Conservation (phyloP, 2,797 vertebrate genomes). For the Halcyon leucocephala region DNA sequence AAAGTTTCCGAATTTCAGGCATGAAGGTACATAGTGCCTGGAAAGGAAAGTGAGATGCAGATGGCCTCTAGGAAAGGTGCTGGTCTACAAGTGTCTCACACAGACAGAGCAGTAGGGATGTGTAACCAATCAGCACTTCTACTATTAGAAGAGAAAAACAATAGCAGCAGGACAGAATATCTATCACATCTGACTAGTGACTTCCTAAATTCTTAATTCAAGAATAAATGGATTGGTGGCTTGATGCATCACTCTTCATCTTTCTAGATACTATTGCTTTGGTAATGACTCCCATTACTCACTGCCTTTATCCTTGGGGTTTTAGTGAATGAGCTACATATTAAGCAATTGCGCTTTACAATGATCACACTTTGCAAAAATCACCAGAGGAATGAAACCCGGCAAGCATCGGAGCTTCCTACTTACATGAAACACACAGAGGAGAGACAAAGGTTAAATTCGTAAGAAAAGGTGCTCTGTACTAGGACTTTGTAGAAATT, state of each 20-base stretch:
- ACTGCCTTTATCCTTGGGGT: conserved; percentile 25
- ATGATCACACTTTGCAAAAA: conserved; percentile 43
- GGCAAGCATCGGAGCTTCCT: background rate
- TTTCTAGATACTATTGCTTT: conserved; percentile 11
- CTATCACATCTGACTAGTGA: background rate
- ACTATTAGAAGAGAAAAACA: background rate
- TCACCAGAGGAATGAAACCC: conserved; percentile 31
- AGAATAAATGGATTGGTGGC: conserved; percentile 23
- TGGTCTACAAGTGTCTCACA: background rate
- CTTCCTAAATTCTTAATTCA: background rate
- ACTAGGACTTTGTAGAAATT: background rate
- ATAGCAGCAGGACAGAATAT: background rate
- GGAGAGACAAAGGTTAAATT: conserved; percentile 26
- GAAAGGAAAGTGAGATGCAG: background rate
- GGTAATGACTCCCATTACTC: conserved; percentile 25
- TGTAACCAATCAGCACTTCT: background rate
- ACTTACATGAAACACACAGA: background rate
- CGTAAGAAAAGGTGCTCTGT: background rate
- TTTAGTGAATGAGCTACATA: conserved; percentile 49
- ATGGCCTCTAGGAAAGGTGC: background rate
- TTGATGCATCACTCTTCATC: background rate
- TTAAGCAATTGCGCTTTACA: conserved; percentile 50
- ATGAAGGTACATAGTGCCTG: background rate
- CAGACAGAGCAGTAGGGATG: background rate
- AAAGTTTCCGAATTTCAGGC: background rate